Base-by-base conservation (phyloP, 2,797 vertebrate species). In the Ataeniobius toweri region DNA sequence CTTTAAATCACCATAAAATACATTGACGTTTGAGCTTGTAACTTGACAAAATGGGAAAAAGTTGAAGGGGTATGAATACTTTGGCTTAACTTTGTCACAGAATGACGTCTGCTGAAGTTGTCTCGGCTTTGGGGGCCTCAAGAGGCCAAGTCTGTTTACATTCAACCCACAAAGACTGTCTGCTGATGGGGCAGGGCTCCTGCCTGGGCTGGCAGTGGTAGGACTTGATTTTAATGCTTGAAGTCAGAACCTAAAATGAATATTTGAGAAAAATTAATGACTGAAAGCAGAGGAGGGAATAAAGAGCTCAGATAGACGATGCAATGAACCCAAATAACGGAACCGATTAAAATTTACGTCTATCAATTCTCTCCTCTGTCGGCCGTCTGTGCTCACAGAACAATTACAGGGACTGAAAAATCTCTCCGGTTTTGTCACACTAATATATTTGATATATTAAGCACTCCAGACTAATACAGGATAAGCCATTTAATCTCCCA, bases 391-490 rank as follows among this genome's bases (percentile, higher is more conserved):
- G 71, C 41, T 75, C 80, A 68, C 72, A 76, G 65, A 41, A 72
- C 81, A 73, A 79, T 76, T 83, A 76, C 28, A 72, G 73, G 31
- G 6, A 20, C 0, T 0, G 36, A 79, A 65, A 82, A 73, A 71
- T 74, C 63, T 65, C 68, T 70, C 74, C 63, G 41, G 76, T 81
- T 82, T 76, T 76, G 65, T 83, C 78, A 81, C 39, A 13, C 1
- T 87, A 59, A 88, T 89, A 80, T 83, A 81, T 89, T 82, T 91
- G 75, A 90, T 84, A 50, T 74, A 88, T 83, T 77, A 81, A 0
- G 3, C 41, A 44, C 44, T 74, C 73, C 73, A 46, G 72, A 69
- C 58, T 39, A 24, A 58, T 61, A 69, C 53, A 61, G 84, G 83
- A 84, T 80, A 85, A 83, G 22, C 67, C 22, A 46, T 82, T 82